Conservation (phyloP, 1,140 invertebrate species). For the Holcopasites calliopsidis region DNA sequence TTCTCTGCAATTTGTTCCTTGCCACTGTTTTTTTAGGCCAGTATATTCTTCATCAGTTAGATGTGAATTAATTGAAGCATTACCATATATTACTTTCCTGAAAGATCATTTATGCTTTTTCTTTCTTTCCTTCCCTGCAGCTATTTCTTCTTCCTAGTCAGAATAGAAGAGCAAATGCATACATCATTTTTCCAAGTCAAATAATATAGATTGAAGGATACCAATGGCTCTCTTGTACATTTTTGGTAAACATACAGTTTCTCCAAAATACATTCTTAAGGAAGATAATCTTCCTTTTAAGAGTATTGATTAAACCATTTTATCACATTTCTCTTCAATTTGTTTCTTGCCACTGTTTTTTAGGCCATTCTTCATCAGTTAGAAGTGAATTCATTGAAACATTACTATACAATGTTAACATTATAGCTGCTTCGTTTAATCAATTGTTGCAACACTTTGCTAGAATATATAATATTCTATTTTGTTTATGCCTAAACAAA, state of each 20-base stretch:
- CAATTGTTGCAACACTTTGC: too few relatives aligned
- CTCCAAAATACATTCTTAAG: not conserved
- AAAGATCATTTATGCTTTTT: not conserved
- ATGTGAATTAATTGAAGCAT: not conserved
- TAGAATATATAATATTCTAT: too few relatives aligned
- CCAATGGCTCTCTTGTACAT: not conserved
- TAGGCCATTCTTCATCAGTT: conserved; percentile 12
- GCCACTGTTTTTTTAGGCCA: conserved; percentile 26
- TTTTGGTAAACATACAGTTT: not conserved
- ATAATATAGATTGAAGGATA: conserved; percentile 23
- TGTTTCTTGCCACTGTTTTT: conserved; percentile 7
- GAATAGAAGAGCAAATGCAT: conserved; percentile 14
- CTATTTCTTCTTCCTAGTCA: not conserved
- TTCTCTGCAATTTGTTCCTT: conserved; percentile 9
- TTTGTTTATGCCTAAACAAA: too few relatives aligned
- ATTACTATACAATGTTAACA: too few relatives aligned
- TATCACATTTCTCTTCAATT: conserved; percentile 21
- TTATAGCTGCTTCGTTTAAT: too few relatives aligned
- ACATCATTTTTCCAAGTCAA: conserved; percentile 9
- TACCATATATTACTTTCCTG: not conserved
- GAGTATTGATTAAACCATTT: conserved; percentile 6
- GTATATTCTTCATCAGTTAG: not conserved
- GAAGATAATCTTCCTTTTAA: not conserved
- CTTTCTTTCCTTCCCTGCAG: not conserved
- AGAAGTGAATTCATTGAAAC: not conserved